phyloP scores from a whole-genome alignment of 1,140 invertebrate genomes.

The Drosophila kohkoa region DNA sequence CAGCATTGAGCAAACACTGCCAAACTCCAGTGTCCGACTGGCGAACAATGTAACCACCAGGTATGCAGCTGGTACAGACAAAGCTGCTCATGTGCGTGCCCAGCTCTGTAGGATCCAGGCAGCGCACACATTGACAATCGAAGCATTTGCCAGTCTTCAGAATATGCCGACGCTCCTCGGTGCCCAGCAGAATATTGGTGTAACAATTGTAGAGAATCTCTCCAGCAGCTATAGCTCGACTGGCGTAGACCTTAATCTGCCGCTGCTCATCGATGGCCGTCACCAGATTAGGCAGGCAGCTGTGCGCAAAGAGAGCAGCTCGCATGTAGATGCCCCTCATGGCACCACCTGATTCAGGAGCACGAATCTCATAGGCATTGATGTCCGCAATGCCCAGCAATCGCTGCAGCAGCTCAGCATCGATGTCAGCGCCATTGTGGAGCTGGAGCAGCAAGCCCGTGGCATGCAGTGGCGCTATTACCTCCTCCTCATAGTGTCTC shows the following conservation, averaged over 20 bases:
- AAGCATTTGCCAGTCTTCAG: constrained; percentile 90
- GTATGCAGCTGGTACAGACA: constrained; percentile 86
- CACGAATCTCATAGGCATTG: constrained; percentile 89
- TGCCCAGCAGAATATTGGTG: constrained; percentile 90
- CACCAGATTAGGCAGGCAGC: constrained; percentile 89
- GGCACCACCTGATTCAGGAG: constrained; percentile 84
- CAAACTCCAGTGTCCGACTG: constrained; percentile 52
- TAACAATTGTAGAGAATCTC: constrained; percentile 91
- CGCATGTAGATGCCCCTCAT: constrained; percentile 88
- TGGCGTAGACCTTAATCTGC: constrained; percentile 87
- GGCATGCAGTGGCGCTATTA: constrained; percentile 84
- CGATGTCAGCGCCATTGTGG: constrained; percentile 63
- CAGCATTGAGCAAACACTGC: constrained; percentile 65
- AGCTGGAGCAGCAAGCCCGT: constrained; percentile 64
- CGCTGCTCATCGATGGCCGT: constrained; percentile 88
- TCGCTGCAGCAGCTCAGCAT: constrained; percentile 87
- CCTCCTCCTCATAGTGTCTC: constrained; percentile 86
- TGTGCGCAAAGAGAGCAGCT: constrained; percentile 89
- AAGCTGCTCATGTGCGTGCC: constrained; percentile 89
- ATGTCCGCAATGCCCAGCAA: constrained; percentile 89
- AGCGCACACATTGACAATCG: constrained; percentile 88
- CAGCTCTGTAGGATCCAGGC: constrained; percentile 89
- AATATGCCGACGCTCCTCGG: constrained; percentile 87
- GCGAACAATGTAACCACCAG: constrained; percentile 58
- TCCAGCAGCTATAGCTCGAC: constrained; percentile 87